These are phyloP conservation scores for Chaetophractus vellerosus DNA, from an alignment of 2,797 vertebrate genomes.

Conservation along the genomic window DNA sequence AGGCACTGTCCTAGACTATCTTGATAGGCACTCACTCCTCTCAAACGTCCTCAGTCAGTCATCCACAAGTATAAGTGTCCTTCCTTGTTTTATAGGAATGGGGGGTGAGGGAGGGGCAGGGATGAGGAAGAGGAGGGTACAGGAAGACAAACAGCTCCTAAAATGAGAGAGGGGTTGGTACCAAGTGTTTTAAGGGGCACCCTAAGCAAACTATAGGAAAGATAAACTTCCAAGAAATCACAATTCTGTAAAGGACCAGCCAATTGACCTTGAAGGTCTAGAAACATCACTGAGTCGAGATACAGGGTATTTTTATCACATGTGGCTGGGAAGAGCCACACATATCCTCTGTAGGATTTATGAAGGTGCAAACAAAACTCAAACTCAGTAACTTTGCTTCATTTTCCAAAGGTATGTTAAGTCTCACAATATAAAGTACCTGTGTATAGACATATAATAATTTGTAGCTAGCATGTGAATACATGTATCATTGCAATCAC, in stretches of 20 bases:
- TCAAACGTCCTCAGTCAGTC: slow-evolving; percentile 5
- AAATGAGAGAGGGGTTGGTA: not conserved
- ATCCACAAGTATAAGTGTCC: not conserved
- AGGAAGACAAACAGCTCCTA: not conserved
- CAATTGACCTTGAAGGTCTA: slow-evolving; percentile 21
- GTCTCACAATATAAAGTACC: not conserved
- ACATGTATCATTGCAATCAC: slow-evolving; percentile 52
- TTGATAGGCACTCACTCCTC: not conserved
- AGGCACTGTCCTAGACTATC: not conserved
- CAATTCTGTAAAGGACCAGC: slow-evolving; percentile 4
- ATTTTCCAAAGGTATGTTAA: not conserved
- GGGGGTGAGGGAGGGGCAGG: not conserved
- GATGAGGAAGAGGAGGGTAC: not conserved
- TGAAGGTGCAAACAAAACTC: slow-evolving; percentile 37
- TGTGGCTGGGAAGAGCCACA: slow-evolving; percentile 47
- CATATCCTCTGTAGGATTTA: slow-evolving; percentile 61
- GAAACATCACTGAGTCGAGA: slow-evolving; percentile 17
- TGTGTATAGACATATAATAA: not conserved
- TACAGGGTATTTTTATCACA: slow-evolving; percentile 46
- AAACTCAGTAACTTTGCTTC: slow-evolving; percentile 40
- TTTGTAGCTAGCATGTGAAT: not conserved
- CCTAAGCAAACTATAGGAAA: not conserved
- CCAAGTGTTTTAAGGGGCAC: not conserved
- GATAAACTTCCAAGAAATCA: slow-evolving; percentile 54
- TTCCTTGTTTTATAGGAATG: slow-evolving; percentile 11